Conservation (phyloP, 2,888 invertebrate species). For the Leptinotarsa juncta region DNA sequence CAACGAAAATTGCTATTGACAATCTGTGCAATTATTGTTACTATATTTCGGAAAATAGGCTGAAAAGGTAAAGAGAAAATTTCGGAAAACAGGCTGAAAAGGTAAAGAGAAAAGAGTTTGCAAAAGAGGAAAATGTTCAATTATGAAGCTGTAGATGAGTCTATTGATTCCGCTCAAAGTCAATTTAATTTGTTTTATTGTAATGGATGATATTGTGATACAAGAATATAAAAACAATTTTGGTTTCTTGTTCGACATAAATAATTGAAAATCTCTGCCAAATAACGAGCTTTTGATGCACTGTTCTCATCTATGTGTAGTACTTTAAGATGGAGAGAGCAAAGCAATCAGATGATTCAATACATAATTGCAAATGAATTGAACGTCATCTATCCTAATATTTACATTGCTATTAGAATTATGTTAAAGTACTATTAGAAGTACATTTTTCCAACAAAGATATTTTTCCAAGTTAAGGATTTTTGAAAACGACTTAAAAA, state of each 20-base stretch:
- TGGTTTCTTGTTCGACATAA: conserved; percentile 17
- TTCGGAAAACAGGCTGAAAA: too few species aligned
- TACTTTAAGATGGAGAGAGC: neutral
- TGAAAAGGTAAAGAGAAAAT: too few species aligned
- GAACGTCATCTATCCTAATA: conserved; percentile 24
- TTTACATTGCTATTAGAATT: conserved; percentile 27
- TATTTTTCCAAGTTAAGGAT: conserved; percentile 34
- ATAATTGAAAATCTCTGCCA: conserved; percentile 21
- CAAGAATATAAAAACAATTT: conserved; percentile 21
- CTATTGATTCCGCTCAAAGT: conserved; percentile 14
- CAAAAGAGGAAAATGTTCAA: conserved; percentile 2
- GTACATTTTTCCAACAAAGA: conserved; percentile 31
- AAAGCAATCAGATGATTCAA: conserved; percentile 15
- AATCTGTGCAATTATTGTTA: conserved; percentile 14
- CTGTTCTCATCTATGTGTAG: neutral
- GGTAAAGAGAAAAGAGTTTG: conserved; percentile 19
- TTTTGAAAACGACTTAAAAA: conserved; percentile 31
- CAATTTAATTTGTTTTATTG: conserved; percentile 18
- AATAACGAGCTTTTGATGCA: conserved; percentile 13
- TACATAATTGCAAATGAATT: conserved; percentile 18
- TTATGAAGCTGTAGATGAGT: conserved; percentile 15
- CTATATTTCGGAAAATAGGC: neutral
- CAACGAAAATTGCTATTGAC: conserved; percentile 15
- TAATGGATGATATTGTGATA: conserved; percentile 16
- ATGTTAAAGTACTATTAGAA: conserved; percentile 26